Conservation (phyloP, 2,888 invertebrate genomes). For the Drosophila paranaensis region DNA sequence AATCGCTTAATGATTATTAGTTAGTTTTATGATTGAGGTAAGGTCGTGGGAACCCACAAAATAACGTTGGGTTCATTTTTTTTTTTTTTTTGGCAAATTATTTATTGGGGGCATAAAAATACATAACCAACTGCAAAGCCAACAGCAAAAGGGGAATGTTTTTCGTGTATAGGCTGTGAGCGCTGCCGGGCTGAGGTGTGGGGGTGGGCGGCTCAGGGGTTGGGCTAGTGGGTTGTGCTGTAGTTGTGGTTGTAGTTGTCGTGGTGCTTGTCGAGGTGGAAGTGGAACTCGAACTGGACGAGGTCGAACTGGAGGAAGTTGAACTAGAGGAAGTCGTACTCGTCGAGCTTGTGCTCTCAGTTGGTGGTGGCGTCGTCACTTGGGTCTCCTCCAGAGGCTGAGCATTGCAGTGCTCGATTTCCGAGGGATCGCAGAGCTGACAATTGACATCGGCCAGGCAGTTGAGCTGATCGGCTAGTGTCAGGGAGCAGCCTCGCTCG, state of each 20-base stretch:
- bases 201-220: slow-evolving; percentile 13
- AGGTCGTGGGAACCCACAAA: slow-evolving; percentile 31
- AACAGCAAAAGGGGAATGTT: slow-evolving; percentile 32
- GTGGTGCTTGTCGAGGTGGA: not conserved
- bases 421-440: slow-evolving; percentile 58
- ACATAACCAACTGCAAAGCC: slow-evolving; percentile 30
- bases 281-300: slow-evolving; percentile 8
- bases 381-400: slow-evolving; percentile 25
- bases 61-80: not conserved
- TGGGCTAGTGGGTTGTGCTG: slow-evolving; percentile 20
- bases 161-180: slow-evolving; percentile 17
- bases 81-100: slow-evolving; percentile 22
- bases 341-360: slow-evolving; percentile 1
- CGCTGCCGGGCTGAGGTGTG: slow-evolving; percentile 26
- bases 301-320: slow-evolving; percentile 1
- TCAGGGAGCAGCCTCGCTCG: slow-evolving; percentile 49
- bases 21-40: slow-evolving; percentile 19
- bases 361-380: slow-evolving; percentile 26
- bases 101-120: slow-evolving; percentile 44
- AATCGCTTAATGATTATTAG: slow-evolving; percentile 43
- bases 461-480: slow-evolving; percentile 41
- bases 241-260: slow-evolving; percentile 18
- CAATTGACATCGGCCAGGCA: slow-evolving; percentile 53
- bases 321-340: slow-evolving; percentile 27
- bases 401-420: slow-evolving; percentile 42